Evolutionary conservation across 2,113 vertebrate genomes (phyloP), one percentile per base, ranked within the genome.

Genomic region (Cichladusa arquata): DNA sequence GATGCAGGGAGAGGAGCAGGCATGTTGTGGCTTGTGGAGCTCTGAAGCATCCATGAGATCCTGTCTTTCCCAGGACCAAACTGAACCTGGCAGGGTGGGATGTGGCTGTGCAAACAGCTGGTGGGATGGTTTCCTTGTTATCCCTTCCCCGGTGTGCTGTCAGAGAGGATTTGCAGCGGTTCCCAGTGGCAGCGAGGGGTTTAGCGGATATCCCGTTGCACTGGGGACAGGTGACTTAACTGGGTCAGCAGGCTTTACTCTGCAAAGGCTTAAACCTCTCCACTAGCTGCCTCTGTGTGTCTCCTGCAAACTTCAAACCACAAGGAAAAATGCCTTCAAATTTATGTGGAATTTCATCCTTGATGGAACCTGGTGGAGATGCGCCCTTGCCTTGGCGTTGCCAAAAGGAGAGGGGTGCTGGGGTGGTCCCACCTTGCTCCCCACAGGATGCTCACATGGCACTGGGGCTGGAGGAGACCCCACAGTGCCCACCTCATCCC

Each of bases 161-260:
- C 42, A 61, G 77, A 77, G 45, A n/a, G 77, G 87, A 76, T 73
- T 54, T 69, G 54, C 58, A 34, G 85, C 5, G 1, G 79, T 33
- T 76, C 65, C 54, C 28, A 22, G 34, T 5, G 3, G 29, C 40
- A 36, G 47, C 2, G 16, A 79, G 73, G 80, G 72, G 44, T 88
- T 96, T 92, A 85, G 76, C 22, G 29, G 42, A 51, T 38, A 65
- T 79, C 81, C 87, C 7, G 3, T 42, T 34, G 22, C 14, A 13
- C 73, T 7, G 54, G 89, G 88, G 92, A 93, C 87, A 91, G 96
- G 96, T 94, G 97, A 97, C 80, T 96, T 95, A 96, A 94, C 90
- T 94, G 70, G 98, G 96, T 94, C 96, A 78, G 73, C 22, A 11
- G 58, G 60, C 91, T 94, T 88, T 70, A 66, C 85, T 67, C 90